These are phyloP conservation scores for Lasioglossum baleicum DNA, from an alignment of 1,140 invertebrate species.

Conservation along the genomic window DNA sequence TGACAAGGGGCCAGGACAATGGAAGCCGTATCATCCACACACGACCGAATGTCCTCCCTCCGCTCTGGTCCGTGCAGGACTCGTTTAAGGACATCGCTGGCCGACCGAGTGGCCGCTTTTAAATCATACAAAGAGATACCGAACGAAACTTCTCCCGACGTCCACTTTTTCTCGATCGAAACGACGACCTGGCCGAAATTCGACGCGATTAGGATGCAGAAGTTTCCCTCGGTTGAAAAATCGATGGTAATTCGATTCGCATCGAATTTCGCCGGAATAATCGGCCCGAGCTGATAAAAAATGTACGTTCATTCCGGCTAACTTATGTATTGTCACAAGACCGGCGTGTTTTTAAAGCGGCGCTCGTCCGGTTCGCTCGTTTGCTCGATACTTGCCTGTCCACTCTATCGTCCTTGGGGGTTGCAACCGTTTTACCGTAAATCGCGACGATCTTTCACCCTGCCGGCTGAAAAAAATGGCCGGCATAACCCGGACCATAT, in stretches of 20 bases:
- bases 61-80: slow-evolving; percentile 14
- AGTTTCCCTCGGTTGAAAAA: too few relatives aligned
- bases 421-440: slow-evolving; percentile 55
- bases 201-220: neutral
- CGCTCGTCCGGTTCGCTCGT: slow-evolving; percentile 23
- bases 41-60: slow-evolving; percentile 26
- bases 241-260: too few relatives aligned
- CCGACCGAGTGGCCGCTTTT: slow-evolving; percentile 51
- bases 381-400: slow-evolving; percentile 54
- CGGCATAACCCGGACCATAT: slow-evolving; percentile 45
- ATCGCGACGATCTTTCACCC: slow-evolving; percentile 59
- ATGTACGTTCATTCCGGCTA: neutral
- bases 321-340: neutral
- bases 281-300: neutral
- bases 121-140: slow-evolving; percentile 44
- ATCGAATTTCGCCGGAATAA: neutral
- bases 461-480: slow-evolving; percentile 54
- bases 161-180: neutral
- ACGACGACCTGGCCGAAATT: too few relatives aligned
- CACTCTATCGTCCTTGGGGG: slow-evolving; percentile 50
- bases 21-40: slow-evolving; percentile 45
- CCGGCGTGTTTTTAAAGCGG: slow-evolving; percentile 28
- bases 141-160: neutral
- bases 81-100: slow-evolving; percentile 36
- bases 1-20: slow-evolving; percentile 67